Conservation (phyloP, 1,140 invertebrate species). For the Stegodyphus mimosarum region DNA sequence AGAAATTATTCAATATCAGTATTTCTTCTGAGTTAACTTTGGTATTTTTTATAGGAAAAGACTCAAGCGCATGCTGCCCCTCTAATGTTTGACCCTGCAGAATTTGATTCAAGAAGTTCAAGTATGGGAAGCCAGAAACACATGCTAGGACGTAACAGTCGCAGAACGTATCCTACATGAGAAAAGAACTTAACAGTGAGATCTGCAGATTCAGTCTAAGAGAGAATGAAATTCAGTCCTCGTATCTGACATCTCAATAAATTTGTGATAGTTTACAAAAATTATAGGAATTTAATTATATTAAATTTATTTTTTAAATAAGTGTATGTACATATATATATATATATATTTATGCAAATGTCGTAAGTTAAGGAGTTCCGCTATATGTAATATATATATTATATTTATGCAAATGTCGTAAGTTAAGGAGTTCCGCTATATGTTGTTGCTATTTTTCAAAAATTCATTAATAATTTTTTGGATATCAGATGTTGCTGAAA, state of each 20-base stretch:
- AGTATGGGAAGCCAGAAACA: conserved; percentile 3
- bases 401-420: too few species aligned
- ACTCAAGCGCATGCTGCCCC: conserved; percentile 56
- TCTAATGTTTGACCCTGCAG: conserved; percentile 67
- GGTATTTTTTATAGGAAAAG: conserved; percentile 28
- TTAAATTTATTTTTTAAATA: conserved; percentile 58
- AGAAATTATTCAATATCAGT: too few species aligned
- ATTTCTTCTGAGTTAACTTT: not conserved
- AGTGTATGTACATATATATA: conserved; percentile 26
- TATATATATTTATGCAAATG: conserved; percentile 23
- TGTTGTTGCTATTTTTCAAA: conserved; percentile 11
- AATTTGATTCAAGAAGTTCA: conserved; percentile 61
- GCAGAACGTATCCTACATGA: conserved; percentile 54
- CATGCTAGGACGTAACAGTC: conserved; percentile 29
- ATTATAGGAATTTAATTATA: conserved; percentile 40
- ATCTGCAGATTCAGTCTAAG: not conserved
- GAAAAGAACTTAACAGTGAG: not conserved
- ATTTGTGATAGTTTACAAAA: conserved; percentile 48
- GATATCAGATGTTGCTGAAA: not conserved
- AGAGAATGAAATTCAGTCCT: conserved; percentile 5
- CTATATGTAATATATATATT: too few species aligned
- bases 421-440: too few species aligned
- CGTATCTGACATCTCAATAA: not conserved
- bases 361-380: conserved; percentile 40
- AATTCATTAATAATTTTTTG: not conserved